Conservation (phyloP, 2,797 vertebrate genomes). For the Lepus townsendii region DNA sequence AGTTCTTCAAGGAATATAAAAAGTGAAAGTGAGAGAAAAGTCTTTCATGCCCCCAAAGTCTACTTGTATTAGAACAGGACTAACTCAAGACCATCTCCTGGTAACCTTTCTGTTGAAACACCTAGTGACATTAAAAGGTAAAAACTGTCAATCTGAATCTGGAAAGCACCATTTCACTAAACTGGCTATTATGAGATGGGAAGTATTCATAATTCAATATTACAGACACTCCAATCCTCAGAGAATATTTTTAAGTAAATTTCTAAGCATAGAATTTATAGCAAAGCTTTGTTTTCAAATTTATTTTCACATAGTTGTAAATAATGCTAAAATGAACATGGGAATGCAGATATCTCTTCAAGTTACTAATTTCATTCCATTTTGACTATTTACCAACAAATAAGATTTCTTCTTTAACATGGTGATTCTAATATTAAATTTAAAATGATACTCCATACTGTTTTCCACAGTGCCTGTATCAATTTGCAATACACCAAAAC, state of each 20-base stretch:
- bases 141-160: not conserved
- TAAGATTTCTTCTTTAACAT: not conserved
- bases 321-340: not conserved
- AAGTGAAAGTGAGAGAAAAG: not conserved
- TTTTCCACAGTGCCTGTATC: not conserved
- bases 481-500: too few species aligned
- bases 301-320: not conserved
- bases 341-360: not conserved
- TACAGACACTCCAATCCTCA: not conserved
- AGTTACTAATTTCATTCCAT: not conserved
- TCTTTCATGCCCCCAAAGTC: not conserved
- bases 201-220: not conserved
- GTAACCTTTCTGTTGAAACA: not conserved
- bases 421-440: not conserved
- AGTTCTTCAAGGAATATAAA: not conserved
- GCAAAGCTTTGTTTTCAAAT: not conserved
- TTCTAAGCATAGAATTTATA: not conserved
- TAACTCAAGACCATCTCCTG: not conserved
- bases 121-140: slow-evolving; percentile 15
- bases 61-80: not conserved
- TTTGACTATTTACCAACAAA: not conserved
- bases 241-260: not conserved
- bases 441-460: not conserved
- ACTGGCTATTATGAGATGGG: not conserved
- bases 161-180: slow-evolving; percentile 11